These are phyloP conservation scores for Achlya flavicornis DNA, from an alignment of 2,888 invertebrate genomes.

Conservation along the genomic window DNA sequence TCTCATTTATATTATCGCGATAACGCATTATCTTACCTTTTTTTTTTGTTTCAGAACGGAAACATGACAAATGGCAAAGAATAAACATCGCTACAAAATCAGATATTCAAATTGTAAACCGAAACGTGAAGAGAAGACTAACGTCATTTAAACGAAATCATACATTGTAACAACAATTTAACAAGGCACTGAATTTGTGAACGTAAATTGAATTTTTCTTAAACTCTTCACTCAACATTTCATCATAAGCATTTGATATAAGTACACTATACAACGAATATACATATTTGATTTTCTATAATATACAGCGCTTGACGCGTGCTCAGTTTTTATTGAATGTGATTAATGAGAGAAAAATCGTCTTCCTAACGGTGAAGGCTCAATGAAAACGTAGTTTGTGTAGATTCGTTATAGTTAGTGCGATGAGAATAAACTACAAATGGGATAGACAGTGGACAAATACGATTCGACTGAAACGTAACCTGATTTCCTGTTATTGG, in stretches of 20 bases:
- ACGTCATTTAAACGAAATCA: conserved; percentile 17
- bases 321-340: conserved; percentile 24
- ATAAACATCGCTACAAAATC: neutral
- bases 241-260: conserved; percentile 23
- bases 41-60: conserved; percentile 62
- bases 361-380: conserved; percentile 33
- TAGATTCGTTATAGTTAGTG: neutral
- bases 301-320: conserved; percentile 15
- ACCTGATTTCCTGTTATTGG: neutral
- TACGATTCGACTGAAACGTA: neutral
- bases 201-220: neutral
- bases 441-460: neutral
- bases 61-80: conserved; percentile 70
- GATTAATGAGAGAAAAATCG: conserved; percentile 28
- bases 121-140: no score
- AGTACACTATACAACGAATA: conserved; percentile 49
- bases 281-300: conserved; percentile 12
- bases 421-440: neutral
- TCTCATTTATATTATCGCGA: neutral
- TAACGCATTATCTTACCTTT: neutral
- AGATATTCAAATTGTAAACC: neutral
- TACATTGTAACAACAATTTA: conserved; percentile 17
- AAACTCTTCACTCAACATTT: neutral
- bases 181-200: conserved; percentile 8
- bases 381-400: conserved; percentile 18